A percentile compares a stretch with the other conserved stretches of the same genome.
phyloP scores from a whole-genome alignment of 1,140 invertebrate species.

The Bombus ignitus region DNA sequence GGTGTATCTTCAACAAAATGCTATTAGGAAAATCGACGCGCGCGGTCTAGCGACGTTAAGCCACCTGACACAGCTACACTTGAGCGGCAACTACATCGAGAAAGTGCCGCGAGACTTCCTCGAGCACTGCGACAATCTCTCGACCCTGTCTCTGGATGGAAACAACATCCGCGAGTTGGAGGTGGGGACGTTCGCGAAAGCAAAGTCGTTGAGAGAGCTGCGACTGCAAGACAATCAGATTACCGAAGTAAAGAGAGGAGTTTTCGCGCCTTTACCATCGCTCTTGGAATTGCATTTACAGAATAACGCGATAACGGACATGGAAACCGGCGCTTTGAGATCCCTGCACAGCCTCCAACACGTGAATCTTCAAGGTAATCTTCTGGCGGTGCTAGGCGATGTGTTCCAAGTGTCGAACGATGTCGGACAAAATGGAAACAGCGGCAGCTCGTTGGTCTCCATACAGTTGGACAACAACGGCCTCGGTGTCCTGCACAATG shows the following conservation, averaged over 20 bases:
- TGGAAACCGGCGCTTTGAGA: constrained; percentile 92
- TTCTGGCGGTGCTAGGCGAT: constrained; percentile 89
- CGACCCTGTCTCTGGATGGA: constrained; percentile 93
- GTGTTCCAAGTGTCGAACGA: constrained; percentile 86
- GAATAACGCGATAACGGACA: constrained; percentile 91
- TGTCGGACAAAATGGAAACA: constrained; percentile 71
- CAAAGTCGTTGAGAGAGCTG: constrained; percentile 90
- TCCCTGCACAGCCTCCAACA: constrained; percentile 92
- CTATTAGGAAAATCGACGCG: constrained; percentile 88
- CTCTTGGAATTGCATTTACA: constrained; percentile 93
- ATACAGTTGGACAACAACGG: constrained; percentile 94
- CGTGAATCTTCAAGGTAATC: constrained; percentile 93
- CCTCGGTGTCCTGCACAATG: constrained; percentile 89
- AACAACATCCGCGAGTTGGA: constrained; percentile 93
- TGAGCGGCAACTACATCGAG: constrained; percentile 93
- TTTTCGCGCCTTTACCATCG: constrained; percentile 91
- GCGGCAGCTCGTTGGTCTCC: constrained; percentile 87
- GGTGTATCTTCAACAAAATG: constrained; percentile 94
- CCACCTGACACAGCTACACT: constrained; percentile 91
- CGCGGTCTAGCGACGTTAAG: constrained; percentile 88
- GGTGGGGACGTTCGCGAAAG: constrained; percentile 89
- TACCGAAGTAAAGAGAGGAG: constrained; percentile 87
- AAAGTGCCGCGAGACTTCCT: constrained; percentile 90
- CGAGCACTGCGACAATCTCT: constrained; percentile 88
- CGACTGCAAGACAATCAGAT: constrained; percentile 93